Base-by-base conservation (phyloP, 2,888 invertebrate species). In the Thymelicus lineola region DNA sequence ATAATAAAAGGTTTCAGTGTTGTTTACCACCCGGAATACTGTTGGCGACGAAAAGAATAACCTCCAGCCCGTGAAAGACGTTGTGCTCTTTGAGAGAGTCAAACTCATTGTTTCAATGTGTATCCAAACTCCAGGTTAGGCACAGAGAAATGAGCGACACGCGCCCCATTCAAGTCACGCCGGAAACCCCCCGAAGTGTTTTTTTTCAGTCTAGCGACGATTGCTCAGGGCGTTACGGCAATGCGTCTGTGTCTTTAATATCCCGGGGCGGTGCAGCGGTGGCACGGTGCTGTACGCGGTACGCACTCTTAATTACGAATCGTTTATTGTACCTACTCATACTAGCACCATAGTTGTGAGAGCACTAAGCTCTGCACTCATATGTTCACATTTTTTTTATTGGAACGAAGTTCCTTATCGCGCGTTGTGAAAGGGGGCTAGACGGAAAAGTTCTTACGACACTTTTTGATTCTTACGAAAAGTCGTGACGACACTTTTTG, bases 71-170 rank as follows among this genome's bases (percentile, higher is more conserved):
- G 48, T 50, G 48, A 50, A 50, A 50, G 15, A 50, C 48, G 48
- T 50, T 50, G 48, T 53, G 53, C 53, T 53, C 53, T 53, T 53
- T 53, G 53, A 53, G 15, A n/a, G n/a, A 53, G 53, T 20, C 53
- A 20, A 9, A 35, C 20, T 55, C 53, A 42, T 55, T 64, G 53
- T 53, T 38, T 48, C 38, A 38, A 53, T 17, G 53, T 62, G 38
- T 63, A 64, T 55, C 64, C 42, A 48, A 48, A 48, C 61, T 61
- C 28, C 61, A 48, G 61, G 61, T 46, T 61, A 61, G 28, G 46
- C 48, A 12, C n/a, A 61, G 61, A 46, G 61, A 48, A 64, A 64
- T 64, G 64, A 64, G 55, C 61, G 46, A 61, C 64, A 48, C 63
- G 20, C 20, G 38, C 3, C 53, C 20, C 10, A 12, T 53, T 53